Percentiles rank a stretch among this genome's conserved stretches.
Conservation (phyloP, 2,888 invertebrate genomes). For the Andricus curvator region DNA sequence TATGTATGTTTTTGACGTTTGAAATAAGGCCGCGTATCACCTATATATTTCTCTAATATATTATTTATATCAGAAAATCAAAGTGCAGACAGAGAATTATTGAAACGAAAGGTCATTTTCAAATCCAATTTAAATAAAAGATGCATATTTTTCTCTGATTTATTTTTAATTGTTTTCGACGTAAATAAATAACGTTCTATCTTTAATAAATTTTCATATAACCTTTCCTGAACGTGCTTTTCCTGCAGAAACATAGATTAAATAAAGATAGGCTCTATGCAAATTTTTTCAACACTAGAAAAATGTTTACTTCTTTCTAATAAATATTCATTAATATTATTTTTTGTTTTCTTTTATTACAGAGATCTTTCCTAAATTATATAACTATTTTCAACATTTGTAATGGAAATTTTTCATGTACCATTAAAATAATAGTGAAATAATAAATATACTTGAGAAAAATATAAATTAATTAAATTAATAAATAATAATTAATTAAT, state of each 20-base stretch:
- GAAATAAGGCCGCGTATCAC: no score
- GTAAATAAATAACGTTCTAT: background rate
- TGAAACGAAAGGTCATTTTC: background rate
- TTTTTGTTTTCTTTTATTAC: background rate
- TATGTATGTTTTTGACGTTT: no score
- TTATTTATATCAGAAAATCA: conserved; percentile 25
- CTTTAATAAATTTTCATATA: conserved; percentile 2
- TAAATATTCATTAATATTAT: background rate
- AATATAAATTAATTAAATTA: no score
- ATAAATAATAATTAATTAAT: no score
- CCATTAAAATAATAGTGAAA: no score
- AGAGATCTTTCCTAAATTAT: background rate
- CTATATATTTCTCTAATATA: background rate
- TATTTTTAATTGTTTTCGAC: background rate
- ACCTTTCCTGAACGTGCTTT: conserved; percentile 5
- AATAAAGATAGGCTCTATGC: background rate
- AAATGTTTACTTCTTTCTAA: background rate
- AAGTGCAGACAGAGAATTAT: background rate
- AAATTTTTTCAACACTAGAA: background rate
- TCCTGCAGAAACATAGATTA: background rate
- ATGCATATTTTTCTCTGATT: conserved; percentile 12
- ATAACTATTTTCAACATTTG: background rate
- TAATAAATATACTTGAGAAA: no score
- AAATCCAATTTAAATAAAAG: conserved; percentile 22
- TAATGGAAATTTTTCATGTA: no score